Evolutionary conservation across 2,888 invertebrate genomes (phyloP).

Genomic region (Cyclophora albipunctata): DNA sequence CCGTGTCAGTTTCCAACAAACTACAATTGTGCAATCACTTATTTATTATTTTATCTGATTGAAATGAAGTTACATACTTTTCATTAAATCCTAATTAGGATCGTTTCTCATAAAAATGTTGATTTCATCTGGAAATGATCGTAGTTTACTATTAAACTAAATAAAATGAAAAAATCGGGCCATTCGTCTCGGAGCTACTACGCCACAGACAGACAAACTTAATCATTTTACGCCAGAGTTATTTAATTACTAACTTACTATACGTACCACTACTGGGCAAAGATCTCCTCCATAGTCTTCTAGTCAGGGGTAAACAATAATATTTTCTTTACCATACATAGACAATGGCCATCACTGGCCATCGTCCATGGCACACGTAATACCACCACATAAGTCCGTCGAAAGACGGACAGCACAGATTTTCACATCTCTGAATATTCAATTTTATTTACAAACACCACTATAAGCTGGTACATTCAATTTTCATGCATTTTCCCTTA

Average conservation of each 20-base stretch:
- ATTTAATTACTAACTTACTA: no score
- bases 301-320: not conserved
- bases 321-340: not conserved
- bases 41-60: not conserved
- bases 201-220: no score
- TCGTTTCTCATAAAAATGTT: not conserved
- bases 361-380: constrained; percentile 13
- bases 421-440: constrained; percentile 67
- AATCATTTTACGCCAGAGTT: no score
- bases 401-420: constrained; percentile 53
- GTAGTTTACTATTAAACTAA: not conserved
- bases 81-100: not conserved
- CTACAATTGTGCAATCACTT: not conserved
- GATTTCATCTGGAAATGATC: not conserved
- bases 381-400: constrained; percentile 31
- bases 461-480: constrained; percentile 50
- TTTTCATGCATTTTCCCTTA: constrained; percentile 38
- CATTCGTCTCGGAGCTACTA: no score
- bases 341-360: no score
- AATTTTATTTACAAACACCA: constrained; percentile 67
- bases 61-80: not conserved
- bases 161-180: not conserved
- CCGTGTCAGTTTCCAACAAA: not conserved
- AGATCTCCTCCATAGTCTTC: no score
- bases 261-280: no score